Evolutionary conservation across 2,888 invertebrate genomes (phyloP).

Genomic region (Dynastes maya): DNA sequence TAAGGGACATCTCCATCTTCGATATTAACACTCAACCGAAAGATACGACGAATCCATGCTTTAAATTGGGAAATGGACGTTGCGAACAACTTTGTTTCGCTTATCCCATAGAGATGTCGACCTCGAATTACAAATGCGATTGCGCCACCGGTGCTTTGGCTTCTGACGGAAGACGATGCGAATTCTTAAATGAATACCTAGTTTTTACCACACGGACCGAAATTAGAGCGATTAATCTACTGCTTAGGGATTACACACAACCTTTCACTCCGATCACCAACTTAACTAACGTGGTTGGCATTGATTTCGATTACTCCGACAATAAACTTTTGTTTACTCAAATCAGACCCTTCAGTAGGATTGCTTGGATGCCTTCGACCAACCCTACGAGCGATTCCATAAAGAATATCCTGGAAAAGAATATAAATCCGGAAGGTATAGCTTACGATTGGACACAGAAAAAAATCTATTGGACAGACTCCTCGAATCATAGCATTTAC

Average conservation of each 20-base stretch:
- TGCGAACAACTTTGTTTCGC: slow-evolving; percentile 98
- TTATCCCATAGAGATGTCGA: slow-evolving; percentile 79
- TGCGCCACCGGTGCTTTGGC: slow-evolving; percentile 91
- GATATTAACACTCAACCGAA: slow-evolving; percentile 90
- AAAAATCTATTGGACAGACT: slow-evolving; percentile 98
- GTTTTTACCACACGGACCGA: slow-evolving; percentile 96
- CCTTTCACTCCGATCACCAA: slow-evolving; percentile 91
- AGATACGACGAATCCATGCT: slow-evolving; percentile 87
- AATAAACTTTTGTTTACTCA: slow-evolving; percentile 93
- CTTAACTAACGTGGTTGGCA: slow-evolving; percentile 93
- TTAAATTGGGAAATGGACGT: slow-evolving; percentile 82
- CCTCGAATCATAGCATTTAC: slow-evolving; percentile 93
- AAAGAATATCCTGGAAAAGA: slow-evolving; percentile 81
- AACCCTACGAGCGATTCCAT: slow-evolving; percentile 78
- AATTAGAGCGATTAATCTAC: slow-evolving; percentile 91
- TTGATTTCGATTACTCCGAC: slow-evolving; percentile 95
- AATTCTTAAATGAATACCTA: slow-evolving; percentile 89
- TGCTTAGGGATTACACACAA: slow-evolving; percentile 84
- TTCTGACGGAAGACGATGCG: slow-evolving; percentile 78
- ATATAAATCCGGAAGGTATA: slow-evolving; percentile 94
- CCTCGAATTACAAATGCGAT: slow-evolving; percentile 83
- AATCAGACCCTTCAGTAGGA: slow-evolving; percentile 92
- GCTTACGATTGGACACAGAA: slow-evolving; percentile 98
- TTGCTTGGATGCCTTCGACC: slow-evolving; percentile 85
- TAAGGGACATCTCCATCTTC: slow-evolving; percentile 93